Evolutionary conservation across 1,140 invertebrate genomes (phyloP).

Genomic region (Drosophila ficusphila): DNA sequence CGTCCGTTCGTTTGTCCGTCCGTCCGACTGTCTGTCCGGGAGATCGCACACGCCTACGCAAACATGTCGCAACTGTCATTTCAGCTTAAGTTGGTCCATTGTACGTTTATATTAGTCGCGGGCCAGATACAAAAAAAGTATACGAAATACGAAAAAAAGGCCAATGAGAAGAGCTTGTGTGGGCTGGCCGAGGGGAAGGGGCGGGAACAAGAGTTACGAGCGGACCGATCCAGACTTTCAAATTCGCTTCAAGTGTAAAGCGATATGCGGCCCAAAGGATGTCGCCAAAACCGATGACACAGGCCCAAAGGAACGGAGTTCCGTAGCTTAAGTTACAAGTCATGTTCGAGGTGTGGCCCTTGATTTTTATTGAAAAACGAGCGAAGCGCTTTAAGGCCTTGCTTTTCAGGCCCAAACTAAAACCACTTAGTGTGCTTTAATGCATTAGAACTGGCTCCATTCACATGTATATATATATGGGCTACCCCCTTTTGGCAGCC

Average conservation of each 20-base stretch:
- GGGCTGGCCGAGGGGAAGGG: constrained; percentile 9
- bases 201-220: constrained; percentile 70
- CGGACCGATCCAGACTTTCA: constrained; percentile 73
- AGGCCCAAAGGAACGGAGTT: constrained; percentile 29
- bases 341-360: constrained; percentile 60
- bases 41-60: constrained; percentile 83
- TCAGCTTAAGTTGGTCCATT: constrained; percentile 82
- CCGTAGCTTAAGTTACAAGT: constrained; percentile 78
- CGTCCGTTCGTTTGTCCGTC: constrained; percentile 26
- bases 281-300: constrained; percentile 61
- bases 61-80: constrained; percentile 84
- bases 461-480: neutral
- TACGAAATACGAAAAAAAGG: constrained; percentile 26
- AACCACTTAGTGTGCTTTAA: constrained; percentile 42
- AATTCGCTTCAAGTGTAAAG: constrained; percentile 81
- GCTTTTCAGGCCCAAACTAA: constrained; percentile 10
- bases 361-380: constrained; percentile 31
- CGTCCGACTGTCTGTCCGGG: constrained; percentile 30
- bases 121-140: constrained; percentile 46
- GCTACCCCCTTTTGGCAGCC: constrained; percentile 22
- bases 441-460: constrained; percentile 34
- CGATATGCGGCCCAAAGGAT: constrained; percentile 67
- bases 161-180: constrained; percentile 48
- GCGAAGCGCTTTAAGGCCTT: constrained; percentile 33
- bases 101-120: constrained; percentile 83